Evolutionary conservation across 1,140 invertebrate genomes (phyloP), one percentile per base, ranked within the genome.

Genomic region (Maniola jurtina): DNA sequence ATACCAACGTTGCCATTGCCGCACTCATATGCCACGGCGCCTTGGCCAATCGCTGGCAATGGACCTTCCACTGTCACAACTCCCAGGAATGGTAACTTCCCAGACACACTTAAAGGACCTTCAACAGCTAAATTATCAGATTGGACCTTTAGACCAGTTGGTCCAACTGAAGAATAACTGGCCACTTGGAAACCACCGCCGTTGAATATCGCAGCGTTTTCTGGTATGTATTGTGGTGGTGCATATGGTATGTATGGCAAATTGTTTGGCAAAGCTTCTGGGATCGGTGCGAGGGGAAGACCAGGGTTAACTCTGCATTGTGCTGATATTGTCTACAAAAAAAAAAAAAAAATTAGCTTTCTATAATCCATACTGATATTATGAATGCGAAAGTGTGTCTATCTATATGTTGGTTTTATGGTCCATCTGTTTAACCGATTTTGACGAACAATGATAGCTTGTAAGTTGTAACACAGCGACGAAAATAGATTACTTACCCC

Each of bases 51-150:
- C 4, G 73, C 68, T 11, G 78, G 68, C 8, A 84, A 40, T 10
- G 73, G 65, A 5, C 80, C 82, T 50, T 82, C 75, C 14, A 84
- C 36, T n/a, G 70, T 70, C 4, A 84, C 74, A 16, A 76, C 68
- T 7, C 75, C 74, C 8, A 83, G 45, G 71, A 83, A 81, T 6
- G 82, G 82, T 15, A 84, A 33, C n/a, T 74, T 62, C 3, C 82
- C 82, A 54, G 34, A 62, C 0, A 81, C 72, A 6, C 68, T 54
- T 0, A 81, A 35, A 2, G 73, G 66, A 2, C 79, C 79, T 58
- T 79, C 79, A 35, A 78, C 66, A 6, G 64, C 47, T n/a, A 66
- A 66, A 16, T 75, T 71, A 1, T 77, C 73, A 3, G 76, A 75
- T 11, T 68, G 45, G 0, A 81, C 66, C 9, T 68, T 61, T 0